Conservation (phyloP, 2,113 vertebrate species). For the Dromiciops gliroides region DNA sequence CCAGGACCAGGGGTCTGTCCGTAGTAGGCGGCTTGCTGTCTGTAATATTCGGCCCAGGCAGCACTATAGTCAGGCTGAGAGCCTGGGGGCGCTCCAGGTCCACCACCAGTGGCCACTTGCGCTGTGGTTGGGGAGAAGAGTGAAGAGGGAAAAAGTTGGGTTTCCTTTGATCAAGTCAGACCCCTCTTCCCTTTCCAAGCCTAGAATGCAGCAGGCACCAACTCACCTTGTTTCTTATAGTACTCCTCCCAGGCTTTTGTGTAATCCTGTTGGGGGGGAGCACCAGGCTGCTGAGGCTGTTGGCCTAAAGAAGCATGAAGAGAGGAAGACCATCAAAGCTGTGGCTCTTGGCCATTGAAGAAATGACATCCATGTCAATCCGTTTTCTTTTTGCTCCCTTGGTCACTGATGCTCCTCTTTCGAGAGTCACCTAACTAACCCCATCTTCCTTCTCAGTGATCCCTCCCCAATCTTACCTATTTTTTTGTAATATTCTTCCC, state of each 20-base stretch:
- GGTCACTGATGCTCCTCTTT: too few relatives aligned
- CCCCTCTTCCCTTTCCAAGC: background rate
- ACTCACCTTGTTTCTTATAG: conserved; percentile 85
- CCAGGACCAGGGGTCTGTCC: conserved; percentile 88
- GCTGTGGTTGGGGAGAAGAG: conserved; percentile 67
- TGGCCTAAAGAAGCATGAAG: conserved; percentile 73
- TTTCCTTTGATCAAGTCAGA: background rate
- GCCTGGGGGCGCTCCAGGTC: conserved; percentile 83
- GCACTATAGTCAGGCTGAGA: conserved; percentile 92
- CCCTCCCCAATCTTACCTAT: conserved; percentile 86
- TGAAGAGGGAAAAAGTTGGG: background rate
- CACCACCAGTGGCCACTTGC: conserved; percentile 82
- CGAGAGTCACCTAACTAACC: background rate
- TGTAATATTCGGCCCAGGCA: conserved; percentile 96
- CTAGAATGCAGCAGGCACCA: accelerated
- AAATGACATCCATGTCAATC: background rate
- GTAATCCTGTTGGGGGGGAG: conserved; percentile 82
- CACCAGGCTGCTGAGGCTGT: conserved; percentile 83
- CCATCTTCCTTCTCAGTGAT: background rate
- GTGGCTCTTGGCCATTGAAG: background rate
- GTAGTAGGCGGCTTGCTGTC: conserved; percentile 95
- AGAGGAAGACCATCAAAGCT: background rate
- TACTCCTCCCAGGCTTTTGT: conserved; percentile 86
- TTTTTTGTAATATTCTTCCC: conserved; percentile 97
- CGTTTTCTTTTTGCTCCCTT: background rate